phyloP scores from a whole-genome alignment of 2,888 invertebrate species.

The Ligdia adustata region DNA sequence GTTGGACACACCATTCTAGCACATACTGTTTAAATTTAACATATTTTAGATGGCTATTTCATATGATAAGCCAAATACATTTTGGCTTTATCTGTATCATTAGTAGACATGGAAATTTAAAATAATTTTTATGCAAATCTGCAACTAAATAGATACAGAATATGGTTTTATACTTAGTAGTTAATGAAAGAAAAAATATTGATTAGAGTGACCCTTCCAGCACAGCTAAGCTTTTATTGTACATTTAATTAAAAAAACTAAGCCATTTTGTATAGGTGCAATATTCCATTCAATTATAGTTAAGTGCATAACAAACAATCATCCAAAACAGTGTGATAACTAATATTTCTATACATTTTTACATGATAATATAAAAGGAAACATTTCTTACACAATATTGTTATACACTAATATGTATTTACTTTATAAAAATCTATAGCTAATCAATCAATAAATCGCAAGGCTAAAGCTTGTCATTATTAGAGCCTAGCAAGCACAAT shows the following conservation, averaged over 20 bases:
- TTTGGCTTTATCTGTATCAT: no score
- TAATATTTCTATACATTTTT: constrained; percentile 73
- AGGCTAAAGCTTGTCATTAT: constrained; percentile 44
- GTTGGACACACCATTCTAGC: constrained; percentile 19
- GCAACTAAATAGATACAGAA: no score
- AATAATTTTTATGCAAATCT: no score
- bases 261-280: constrained; percentile 34
- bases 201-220: no score
- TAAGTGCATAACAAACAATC: constrained; percentile 57
- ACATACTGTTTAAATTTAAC: no score
- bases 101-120: no score
- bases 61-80: no score
- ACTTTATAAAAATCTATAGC: constrained; percentile 66
- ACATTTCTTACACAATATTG: constrained; percentile 71
- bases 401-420: constrained; percentile 70
- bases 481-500: constrained; percentile 88
- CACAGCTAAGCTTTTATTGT: no score
- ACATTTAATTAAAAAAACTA: no score
- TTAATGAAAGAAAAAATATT: no score
- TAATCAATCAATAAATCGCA: constrained; percentile 62
- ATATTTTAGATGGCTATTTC: no score
- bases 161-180: no score
- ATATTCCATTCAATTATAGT: constrained; percentile 24
- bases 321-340: constrained; percentile 48
- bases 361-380: constrained; percentile 71